These are phyloP conservation scores for Aldrovandia affinis DNA, from an alignment of 2,797 vertebrate species.

Conservation along the genomic window DNA sequence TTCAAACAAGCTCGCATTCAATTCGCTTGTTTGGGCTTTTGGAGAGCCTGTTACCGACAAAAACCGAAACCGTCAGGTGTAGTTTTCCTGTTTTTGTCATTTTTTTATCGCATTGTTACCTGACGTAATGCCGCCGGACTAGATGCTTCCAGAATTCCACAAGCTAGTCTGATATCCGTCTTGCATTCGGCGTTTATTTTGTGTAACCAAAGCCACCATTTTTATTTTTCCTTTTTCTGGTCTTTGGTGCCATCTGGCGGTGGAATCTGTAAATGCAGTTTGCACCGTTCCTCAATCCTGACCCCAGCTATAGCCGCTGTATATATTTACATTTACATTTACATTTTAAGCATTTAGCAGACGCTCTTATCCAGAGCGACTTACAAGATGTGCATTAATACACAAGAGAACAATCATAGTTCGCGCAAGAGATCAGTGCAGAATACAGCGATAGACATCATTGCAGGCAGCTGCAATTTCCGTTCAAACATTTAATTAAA, in stretches of 20 bases:
- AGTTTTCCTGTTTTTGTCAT: too few relatives aligned
- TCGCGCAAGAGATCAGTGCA: too few relatives aligned
- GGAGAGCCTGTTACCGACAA: not conserved
- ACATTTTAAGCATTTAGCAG: too few relatives aligned
- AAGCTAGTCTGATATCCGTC: not conserved
- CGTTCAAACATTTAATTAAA: too few relatives aligned
- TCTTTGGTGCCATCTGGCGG: conserved; percentile 28
- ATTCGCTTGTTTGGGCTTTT: not conserved
- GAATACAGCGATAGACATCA: too few relatives aligned
- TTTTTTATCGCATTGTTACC: not conserved
- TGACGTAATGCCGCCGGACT: not conserved
- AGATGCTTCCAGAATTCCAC: not conserved
- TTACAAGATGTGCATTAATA: too few relatives aligned
- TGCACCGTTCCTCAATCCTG: not conserved
- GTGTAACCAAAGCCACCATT: not conserved
- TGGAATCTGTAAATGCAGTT: not conserved
- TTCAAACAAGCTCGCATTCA: not conserved
- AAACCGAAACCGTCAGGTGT: not conserved
- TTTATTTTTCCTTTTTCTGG: not conserved
- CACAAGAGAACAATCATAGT: too few relatives aligned
- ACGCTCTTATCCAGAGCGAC: too few relatives aligned
- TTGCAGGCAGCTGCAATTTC: too few relatives aligned
- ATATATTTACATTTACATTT: too few relatives aligned
- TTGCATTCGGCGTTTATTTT: not conserved
- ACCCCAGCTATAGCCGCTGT: not conserved